Percentiles rank a stretch among this genome's conserved stretches.
phyloP scores from a whole-genome alignment of 2,113 vertebrate species.

The Trogon melanurus region DNA sequence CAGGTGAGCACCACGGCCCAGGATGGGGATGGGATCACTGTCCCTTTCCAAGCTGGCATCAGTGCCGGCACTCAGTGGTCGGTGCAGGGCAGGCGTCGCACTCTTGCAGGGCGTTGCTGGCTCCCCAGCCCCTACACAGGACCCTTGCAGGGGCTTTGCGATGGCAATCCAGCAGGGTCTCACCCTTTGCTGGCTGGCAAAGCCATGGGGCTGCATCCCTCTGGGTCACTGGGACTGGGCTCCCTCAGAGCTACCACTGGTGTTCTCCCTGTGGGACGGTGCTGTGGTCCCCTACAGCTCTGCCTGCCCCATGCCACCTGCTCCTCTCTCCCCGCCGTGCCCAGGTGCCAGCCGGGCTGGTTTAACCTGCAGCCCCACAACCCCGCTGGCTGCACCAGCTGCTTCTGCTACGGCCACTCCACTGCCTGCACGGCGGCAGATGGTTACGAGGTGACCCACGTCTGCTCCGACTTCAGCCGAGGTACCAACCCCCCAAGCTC shows the following conservation, averaged over 20 bases:
- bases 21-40: not conserved
- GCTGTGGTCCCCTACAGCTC: not conserved
- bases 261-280: too few species aligned
- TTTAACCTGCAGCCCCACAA: slow-evolving; percentile 85
- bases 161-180: not conserved
- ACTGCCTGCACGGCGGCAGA: slow-evolving; percentile 76
- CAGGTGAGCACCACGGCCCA: slow-evolving; percentile 67
- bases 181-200: not conserved
- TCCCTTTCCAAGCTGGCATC: not conserved
- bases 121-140: not conserved
- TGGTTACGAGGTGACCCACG: slow-evolving; percentile 67
- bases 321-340: not conserved
- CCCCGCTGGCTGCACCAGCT: slow-evolving; percentile 83
- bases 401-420: slow-evolving; percentile 94
- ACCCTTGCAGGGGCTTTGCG: not conserved
- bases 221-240: not conserved
- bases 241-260: not conserved
- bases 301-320: not conserved
- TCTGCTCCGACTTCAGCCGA: slow-evolving; percentile 82
- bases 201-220: not conserved
- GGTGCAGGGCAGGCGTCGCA: fast-evolving
- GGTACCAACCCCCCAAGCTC: slow-evolving; percentile 64
- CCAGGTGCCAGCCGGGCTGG: slow-evolving; percentile 88
- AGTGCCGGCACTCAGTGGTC: not conserved
- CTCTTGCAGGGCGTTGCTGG: fast-evolving